Conservation (phyloP, 2,113 vertebrate species). For the Pollachius pollachius region DNA sequence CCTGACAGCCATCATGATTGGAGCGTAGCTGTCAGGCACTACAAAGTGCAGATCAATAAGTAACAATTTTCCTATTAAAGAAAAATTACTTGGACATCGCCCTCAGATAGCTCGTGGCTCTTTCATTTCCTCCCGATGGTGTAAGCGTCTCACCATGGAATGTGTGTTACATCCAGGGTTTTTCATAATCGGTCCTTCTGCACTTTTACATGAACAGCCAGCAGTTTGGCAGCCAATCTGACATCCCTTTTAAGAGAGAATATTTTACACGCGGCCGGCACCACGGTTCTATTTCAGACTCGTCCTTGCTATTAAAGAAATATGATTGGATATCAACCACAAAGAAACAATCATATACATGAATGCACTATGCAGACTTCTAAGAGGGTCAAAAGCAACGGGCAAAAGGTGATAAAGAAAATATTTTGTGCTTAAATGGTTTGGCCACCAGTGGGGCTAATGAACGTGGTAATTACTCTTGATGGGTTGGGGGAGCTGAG, state of each 20-base stretch:
- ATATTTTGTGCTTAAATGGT: constrained; percentile 64
- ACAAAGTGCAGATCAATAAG: constrained; percentile 96
- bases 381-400: constrained; percentile 32
- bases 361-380: constrained; percentile 3
- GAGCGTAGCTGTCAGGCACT: constrained; percentile 89
- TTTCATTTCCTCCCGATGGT: constrained; percentile 76
- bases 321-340: no score
- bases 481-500: constrained; percentile 69
- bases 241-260: background rate
- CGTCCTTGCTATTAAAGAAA: no score
- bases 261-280: no score
- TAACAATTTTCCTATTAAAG: constrained; percentile 98
- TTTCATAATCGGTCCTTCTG: constrained; percentile 26
- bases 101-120: constrained; percentile 88
- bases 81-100: constrained; percentile 90
- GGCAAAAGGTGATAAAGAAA: constrained; percentile 39
- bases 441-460: constrained; percentile 65
- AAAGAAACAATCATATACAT: no score
- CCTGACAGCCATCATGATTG: constrained; percentile 93
- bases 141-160: background rate
- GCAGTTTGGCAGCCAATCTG: constrained; percentile 3
- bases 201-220: background rate
- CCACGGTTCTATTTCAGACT: no score
- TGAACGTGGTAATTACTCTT: constrained; percentile 84
- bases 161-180: background rate